These are phyloP conservation scores for Caenorhabditis parvicauda DNA, from an alignment of 2,888 invertebrate species.

Conservation along the genomic window DNA sequence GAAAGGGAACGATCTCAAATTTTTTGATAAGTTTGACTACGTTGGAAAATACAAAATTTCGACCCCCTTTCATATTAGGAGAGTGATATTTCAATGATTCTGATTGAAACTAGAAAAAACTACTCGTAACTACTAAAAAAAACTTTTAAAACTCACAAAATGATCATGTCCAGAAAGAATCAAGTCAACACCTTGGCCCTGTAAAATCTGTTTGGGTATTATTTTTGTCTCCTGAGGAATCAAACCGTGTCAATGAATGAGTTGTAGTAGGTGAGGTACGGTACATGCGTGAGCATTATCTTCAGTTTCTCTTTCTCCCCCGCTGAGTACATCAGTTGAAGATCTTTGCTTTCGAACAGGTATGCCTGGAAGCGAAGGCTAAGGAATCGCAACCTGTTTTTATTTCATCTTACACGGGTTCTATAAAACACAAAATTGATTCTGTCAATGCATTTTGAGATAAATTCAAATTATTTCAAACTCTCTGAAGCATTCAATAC, in stretches of 20 bases:
- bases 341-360: slow-evolving; percentile 7
- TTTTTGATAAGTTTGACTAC: too few relatives aligned
- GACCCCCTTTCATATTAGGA: too few relatives aligned
- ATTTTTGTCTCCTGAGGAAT: background rate
- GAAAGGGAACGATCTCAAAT: too few relatives aligned
- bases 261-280: slow-evolving; percentile 13
- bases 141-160: slow-evolving; percentile 49
- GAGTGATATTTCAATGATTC: too few relatives aligned
- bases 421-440: too few relatives aligned
- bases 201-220: background rate
- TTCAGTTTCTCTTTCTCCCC: slow-evolving; percentile 3
- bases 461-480: too few relatives aligned
- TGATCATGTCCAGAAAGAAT: slow-evolving; percentile 67
- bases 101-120: too few relatives aligned
- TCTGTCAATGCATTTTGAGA: too few relatives aligned
- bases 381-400: background rate
- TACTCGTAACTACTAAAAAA: background rate
- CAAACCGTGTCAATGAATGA: slow-evolving; percentile 17
- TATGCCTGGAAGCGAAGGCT: background rate
- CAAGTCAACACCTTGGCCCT: slow-evolving; percentile 44
- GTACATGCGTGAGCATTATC: slow-evolving; percentile 20
- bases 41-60: too few relatives aligned
- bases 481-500: too few relatives aligned
- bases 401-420: slow-evolving; percentile 1
- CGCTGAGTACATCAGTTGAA: slow-evolving; percentile 10